Percentiles rank a stretch among this genome's conserved stretches.
phyloP scores from a whole-genome alignment of 2,113 vertebrate species.

The Chaenocephalus aceratus region DNA sequence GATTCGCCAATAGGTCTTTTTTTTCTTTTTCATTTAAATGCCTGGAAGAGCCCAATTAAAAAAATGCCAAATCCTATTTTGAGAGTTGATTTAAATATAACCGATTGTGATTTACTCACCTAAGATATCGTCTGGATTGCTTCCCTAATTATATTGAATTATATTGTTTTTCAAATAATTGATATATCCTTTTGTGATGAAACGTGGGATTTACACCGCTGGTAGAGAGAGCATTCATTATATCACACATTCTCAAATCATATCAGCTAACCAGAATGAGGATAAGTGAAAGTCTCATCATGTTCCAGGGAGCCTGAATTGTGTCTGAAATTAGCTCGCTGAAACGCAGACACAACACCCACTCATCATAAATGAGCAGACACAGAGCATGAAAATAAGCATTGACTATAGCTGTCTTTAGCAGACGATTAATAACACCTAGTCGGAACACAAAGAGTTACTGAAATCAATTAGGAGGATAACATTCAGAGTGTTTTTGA shows the following conservation, averaged over 20 bases:
- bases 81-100: too few species aligned
- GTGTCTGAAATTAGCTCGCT: conserved; percentile 34
- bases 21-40: too few species aligned
- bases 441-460: conserved; percentile 30
- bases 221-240: neutral
- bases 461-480: conserved; percentile 10
- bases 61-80: too few species aligned
- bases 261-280: neutral
- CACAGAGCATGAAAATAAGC: conserved; percentile 8
- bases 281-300: conserved; percentile 1
- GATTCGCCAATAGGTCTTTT: too few species aligned
- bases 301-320: neutral
- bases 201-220: too few species aligned
- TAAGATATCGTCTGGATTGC: too few species aligned
- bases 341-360: conserved; percentile 55
- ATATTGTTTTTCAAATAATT: too few species aligned
- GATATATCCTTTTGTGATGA: too few species aligned
- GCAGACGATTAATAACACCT: conserved; percentile 6
- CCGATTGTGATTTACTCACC: too few species aligned
- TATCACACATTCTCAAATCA: neutral
- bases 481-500: conserved; percentile 14
- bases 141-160: too few species aligned
- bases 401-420: conserved; percentile 13
- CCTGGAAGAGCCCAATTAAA: too few species aligned
- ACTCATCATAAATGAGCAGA: conserved; percentile 43